These are phyloP conservation scores for Drosophila obscura DNA, from an alignment of 1,140 invertebrate genomes.

Conservation along the genomic window DNA sequence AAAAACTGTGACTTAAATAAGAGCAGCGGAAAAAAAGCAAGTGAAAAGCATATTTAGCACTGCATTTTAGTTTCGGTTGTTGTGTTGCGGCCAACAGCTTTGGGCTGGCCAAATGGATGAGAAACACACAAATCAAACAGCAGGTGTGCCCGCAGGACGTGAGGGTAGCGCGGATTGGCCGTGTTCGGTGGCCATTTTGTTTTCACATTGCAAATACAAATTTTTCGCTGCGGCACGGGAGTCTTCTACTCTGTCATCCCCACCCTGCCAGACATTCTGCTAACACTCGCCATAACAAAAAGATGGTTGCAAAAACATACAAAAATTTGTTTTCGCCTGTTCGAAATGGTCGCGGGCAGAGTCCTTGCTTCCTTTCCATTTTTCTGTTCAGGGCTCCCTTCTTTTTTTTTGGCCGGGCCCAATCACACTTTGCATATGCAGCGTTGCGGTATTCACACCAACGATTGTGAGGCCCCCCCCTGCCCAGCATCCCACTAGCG, in stretches of 20 bases:
- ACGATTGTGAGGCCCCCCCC: neutral
- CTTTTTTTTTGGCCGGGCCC: slow-evolving; percentile 38
- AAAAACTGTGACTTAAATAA: slow-evolving; percentile 31
- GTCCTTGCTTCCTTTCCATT: slow-evolving; percentile 24
- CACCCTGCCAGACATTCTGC: slow-evolving; percentile 1
- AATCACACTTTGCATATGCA: slow-evolving; percentile 66
- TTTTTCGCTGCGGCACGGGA: slow-evolving; percentile 46
- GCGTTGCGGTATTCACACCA: slow-evolving; percentile 61
- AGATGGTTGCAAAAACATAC: slow-evolving; percentile 16
- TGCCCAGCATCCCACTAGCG: neutral
- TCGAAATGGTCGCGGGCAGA: neutral
- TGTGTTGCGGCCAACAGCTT: slow-evolving; percentile 39
- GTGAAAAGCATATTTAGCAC: slow-evolving; percentile 46
- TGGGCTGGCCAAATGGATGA: slow-evolving; percentile 18
- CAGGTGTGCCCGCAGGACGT: slow-evolving; percentile 50
- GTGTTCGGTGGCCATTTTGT: slow-evolving; percentile 68
- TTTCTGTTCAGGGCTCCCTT: neutral
- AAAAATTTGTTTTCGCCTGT: slow-evolving; percentile 28
- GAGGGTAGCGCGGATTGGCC: slow-evolving; percentile 15
- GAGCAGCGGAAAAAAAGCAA: slow-evolving; percentile 17
- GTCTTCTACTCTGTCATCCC: neutral
- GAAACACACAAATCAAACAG: slow-evolving; percentile 75
- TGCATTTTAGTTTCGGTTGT: slow-evolving; percentile 30
- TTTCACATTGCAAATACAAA: slow-evolving; percentile 78
- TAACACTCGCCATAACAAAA: slow-evolving; percentile 32